A percentile compares a stretch with the other conserved stretches of the same genome.
phyloP scores from a whole-genome alignment of 64 coral and sea anemone species.

The Dendronephthya gigantea region DNA sequence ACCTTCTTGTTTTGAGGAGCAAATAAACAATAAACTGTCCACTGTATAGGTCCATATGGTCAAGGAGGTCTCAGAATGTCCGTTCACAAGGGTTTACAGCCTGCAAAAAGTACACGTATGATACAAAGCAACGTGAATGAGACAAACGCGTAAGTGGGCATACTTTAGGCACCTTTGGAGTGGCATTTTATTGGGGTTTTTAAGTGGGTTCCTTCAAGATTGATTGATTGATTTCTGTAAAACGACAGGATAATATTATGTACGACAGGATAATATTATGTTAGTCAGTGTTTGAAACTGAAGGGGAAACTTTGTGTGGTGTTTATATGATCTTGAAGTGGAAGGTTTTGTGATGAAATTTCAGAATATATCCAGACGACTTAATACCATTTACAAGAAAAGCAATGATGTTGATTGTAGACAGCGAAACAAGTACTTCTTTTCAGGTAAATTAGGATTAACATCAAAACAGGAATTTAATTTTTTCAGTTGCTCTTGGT shows the following conservation, averaged over 20 bases:
- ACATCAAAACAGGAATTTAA: background rate
- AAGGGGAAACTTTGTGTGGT: no score
- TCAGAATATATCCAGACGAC: constrained; percentile 85
- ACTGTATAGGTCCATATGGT: constrained; percentile 58
- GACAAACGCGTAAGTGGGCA: constrained; percentile 25
- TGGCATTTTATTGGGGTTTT: no score
- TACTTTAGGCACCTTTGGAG: no score
- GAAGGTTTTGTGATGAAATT: background rate
- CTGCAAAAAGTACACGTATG: constrained; percentile 4
- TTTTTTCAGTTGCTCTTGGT: background rate
- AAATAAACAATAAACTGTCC: no score
- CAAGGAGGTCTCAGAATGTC: constrained; percentile 62
- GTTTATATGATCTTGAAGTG: background rate
- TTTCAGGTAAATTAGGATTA: constrained; percentile 49
- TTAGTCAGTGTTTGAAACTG: no score
- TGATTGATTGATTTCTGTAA: no score
- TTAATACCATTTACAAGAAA: constrained; percentile 88
- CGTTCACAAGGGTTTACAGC: constrained; percentile 43
- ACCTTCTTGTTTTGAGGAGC: no score
- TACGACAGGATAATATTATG: no score
- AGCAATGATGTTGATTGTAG: constrained; percentile 68
- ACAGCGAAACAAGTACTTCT: constrained; percentile 72
- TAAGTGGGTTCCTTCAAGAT: no score
- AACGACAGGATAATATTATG: no score
- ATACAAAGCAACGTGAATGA: constrained; percentile 40